Evolutionary conservation across 2,113 vertebrate species (phyloP).

Genomic region (Pampusana beccarii): DNA sequence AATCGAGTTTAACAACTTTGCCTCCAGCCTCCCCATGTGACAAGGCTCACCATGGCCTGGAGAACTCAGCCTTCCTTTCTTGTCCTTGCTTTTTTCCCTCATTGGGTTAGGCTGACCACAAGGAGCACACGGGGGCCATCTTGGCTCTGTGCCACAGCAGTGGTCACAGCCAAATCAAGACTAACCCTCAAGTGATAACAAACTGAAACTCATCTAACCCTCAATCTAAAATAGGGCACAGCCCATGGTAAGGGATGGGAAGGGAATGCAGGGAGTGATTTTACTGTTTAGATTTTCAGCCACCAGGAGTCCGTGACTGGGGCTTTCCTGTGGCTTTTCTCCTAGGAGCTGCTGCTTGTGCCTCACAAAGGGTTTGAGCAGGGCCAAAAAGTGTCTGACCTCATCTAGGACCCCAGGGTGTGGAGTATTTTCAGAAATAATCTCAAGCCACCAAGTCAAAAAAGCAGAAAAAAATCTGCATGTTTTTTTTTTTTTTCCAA

Average conservation of each 20-base stretch:
- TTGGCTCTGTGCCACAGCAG: rapidly evolving
- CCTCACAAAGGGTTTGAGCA: neutral
- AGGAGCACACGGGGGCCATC: neutral
- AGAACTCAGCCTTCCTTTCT: neutral
- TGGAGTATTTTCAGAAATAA: conserved; percentile 3
- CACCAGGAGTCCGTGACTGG: neutral
- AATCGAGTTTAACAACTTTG: neutral
- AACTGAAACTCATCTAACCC: neutral
- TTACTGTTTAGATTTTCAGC: neutral
- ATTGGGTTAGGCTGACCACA: neutral
- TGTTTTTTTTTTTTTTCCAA: neutral
- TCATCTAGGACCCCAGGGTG: neutral
- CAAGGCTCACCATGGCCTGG: rapidly evolving
- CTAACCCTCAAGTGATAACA: neutral
- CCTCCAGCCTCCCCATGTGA: rapidly evolving
- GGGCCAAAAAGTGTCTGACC: neutral
- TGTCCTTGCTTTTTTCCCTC: neutral
- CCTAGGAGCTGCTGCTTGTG: neutral
- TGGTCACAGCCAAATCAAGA: neutral
- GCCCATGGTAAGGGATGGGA: neutral
- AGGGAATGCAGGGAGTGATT: neutral
- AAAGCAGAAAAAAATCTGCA: neutral
- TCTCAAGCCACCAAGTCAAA: neutral
- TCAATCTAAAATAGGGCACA: neutral
- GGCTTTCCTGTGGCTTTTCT: neutral